These are phyloP conservation scores for Drosophila mulleri DNA, from an alignment of 2,888 invertebrate species.

Conservation along the genomic window DNA sequence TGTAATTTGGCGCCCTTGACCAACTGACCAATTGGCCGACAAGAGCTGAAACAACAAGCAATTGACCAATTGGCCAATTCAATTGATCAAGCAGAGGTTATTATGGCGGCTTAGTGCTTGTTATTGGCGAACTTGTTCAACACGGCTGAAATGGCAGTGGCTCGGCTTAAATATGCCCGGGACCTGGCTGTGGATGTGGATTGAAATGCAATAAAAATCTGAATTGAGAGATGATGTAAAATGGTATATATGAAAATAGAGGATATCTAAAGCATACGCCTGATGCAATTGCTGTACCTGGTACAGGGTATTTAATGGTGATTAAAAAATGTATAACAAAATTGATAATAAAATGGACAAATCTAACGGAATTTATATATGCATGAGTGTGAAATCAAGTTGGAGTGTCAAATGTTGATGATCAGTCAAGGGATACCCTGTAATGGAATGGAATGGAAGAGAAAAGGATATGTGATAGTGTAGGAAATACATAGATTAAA, in stretches of 20 bases:
- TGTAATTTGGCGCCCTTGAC: slow-evolving; percentile 16
- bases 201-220: neutral
- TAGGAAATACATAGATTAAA: no score
- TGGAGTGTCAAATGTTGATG: neutral
- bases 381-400: neutral
- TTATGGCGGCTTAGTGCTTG: slow-evolving; percentile 39
- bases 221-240: neutral
- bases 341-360: neutral
- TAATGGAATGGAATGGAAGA: neutral
- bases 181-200: neutral
- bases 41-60: slow-evolving; percentile 1
- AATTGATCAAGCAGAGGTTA: slow-evolving; percentile 18
- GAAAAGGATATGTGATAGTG: neutral
- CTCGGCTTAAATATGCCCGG: neutral
- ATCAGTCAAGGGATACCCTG: neutral
- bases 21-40: slow-evolving; percentile 8
- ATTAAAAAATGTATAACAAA: no score
- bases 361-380: neutral
- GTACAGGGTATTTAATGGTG: neutral
- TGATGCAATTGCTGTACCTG: neutral
- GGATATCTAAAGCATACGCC: neutral
- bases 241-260: no score
- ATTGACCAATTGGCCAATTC: slow-evolving; percentile 30
- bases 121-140: slow-evolving; percentile 22
- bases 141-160: slow-evolving; percentile 16